Base-by-base conservation (phyloP, 2,888 invertebrate species). In the Amiota communis region DNA sequence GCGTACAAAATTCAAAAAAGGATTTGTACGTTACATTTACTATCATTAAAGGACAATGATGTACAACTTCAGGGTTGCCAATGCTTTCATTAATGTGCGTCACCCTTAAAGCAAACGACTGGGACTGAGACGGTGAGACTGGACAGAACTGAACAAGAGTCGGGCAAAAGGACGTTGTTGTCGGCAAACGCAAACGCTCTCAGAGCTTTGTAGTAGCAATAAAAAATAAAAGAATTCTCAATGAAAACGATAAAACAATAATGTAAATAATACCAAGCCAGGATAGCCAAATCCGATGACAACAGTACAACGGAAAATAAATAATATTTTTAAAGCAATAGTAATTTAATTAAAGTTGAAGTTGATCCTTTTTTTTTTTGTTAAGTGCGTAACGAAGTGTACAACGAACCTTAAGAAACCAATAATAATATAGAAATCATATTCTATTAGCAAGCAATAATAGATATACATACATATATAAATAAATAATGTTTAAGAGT, bases 401-500 rank as follows among this genome's bases (percentile, higher is more conserved):
- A 36, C 36, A 36, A 36, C 1, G 6, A 2, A 36, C 2, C 36
- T 2, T 4, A 36, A 6, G 2, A 36, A 36, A 36, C 36, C 36
- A 36, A 36, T 36, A 36, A 36, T 36, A 36, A 36, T 36, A 36
- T 36, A 23, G 23, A 23, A 23, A 23, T 23, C 23, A 23, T 3
- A 23, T 23, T 23, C 23, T 23, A 23, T 23, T 23, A 23, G 3
- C 23, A 23, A 23, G 23, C 20, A 23, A 61, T 17, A 36, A 23
- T 17, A 61, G 13, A 61, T 51, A 51, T 53, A 53, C 4, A 53
- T 53, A 53, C n/a, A 53, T 53, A 53, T 6, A 53, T 53, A 53
- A 8, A 23, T 36, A 63, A 75, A 75, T 81, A 77, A 88, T 88
- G 88, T 88, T 89, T 74, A 88, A 87, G 81, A 89, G 85, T 88